A percentile compares a stretch with the other conserved stretches of the same genome.
Conservation (phyloP, 2,888 invertebrate genomes). For the Caenorhabditis zanzibari region DNA sequence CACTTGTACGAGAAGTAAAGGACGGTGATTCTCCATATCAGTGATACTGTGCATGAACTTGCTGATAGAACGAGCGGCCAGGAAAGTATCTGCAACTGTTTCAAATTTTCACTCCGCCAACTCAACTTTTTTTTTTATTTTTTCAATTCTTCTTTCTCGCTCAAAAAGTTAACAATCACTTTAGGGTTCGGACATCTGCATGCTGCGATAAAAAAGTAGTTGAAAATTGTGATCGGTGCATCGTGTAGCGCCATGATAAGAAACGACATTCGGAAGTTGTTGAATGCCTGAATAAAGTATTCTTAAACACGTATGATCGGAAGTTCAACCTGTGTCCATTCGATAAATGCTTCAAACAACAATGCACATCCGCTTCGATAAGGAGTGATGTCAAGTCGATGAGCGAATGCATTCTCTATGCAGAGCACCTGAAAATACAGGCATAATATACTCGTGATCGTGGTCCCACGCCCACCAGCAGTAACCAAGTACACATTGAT, state of each 20-base stretch:
- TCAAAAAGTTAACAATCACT: conserved; percentile 66
- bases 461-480: conserved; percentile 74
- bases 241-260: conserved; percentile 82
- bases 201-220: conserved; percentile 82
- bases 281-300: conserved; percentile 75
- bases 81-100: conserved; percentile 71
- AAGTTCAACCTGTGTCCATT: conserved; percentile 79
- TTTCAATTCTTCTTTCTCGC: background rate
- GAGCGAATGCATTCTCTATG: conserved; percentile 83
- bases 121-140: background rate
- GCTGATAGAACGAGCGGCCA: conserved; percentile 82
- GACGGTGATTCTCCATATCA: conserved; percentile 82
- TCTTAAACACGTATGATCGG: background rate
- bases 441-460: background rate
- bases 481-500: conserved; percentile 80
- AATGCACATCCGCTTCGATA: conserved; percentile 82
- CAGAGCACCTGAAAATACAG: conserved; percentile 83
- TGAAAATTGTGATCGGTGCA: conserved; percentile 81
- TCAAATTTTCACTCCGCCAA: conserved; percentile 30
- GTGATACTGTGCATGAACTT: conserved; percentile 72
- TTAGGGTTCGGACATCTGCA: conserved; percentile 81
- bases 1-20: conserved; percentile 81
- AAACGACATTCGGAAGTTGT: conserved; percentile 83
- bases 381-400: conserved; percentile 80
- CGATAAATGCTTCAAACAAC: conserved; percentile 80